These are phyloP conservation scores for Chiloscyllium punctatum DNA, from an alignment of 2,797 vertebrate species.

Conservation along the genomic window DNA sequence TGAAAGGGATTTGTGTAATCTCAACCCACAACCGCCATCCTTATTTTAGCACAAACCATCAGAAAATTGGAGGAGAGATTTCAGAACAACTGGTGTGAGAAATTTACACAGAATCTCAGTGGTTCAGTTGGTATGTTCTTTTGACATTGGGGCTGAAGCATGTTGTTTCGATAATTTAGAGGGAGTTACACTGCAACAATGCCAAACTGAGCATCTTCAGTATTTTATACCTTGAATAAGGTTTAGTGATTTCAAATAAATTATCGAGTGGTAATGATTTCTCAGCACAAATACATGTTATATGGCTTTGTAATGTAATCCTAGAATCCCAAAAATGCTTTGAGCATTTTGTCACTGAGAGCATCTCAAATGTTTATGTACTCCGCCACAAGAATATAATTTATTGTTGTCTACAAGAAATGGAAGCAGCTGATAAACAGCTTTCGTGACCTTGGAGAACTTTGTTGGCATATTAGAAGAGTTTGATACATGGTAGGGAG, in stretches of 20 bases:
- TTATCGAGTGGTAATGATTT: not conserved
- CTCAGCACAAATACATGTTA: not conserved
- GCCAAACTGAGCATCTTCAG: no score
- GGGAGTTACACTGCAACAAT: not conserved
- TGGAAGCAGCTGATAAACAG: conserved; percentile 69
- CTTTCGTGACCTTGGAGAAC: conserved; percentile 78
- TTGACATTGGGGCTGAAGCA: not conserved
- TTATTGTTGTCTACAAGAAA: conserved; percentile 69
- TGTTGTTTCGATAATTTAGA: not conserved
- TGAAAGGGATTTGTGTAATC: not conserved
- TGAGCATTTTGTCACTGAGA: conserved; percentile 63
- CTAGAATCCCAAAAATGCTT: conserved; percentile 48
- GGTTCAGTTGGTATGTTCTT: not conserved
- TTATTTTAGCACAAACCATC: not conserved
- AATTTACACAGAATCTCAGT: not conserved
- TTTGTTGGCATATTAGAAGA: conserved; percentile 61
- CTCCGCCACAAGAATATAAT: conserved; percentile 61
- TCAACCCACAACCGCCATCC: not conserved
- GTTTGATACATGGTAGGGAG: conserved; percentile 57
- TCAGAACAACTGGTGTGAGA: not conserved
- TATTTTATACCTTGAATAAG: not conserved
- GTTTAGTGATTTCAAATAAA: not conserved
- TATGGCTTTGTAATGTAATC: conserved; percentile 41
- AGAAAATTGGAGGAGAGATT: not conserved
- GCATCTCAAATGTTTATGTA: conserved; percentile 76